Percentiles rank a stretch among this genome's conserved stretches.
These are phyloP conservation scores for Pterophyllum scalare DNA, from an alignment of 2,113 vertebrate species.

Conservation along the genomic window DNA sequence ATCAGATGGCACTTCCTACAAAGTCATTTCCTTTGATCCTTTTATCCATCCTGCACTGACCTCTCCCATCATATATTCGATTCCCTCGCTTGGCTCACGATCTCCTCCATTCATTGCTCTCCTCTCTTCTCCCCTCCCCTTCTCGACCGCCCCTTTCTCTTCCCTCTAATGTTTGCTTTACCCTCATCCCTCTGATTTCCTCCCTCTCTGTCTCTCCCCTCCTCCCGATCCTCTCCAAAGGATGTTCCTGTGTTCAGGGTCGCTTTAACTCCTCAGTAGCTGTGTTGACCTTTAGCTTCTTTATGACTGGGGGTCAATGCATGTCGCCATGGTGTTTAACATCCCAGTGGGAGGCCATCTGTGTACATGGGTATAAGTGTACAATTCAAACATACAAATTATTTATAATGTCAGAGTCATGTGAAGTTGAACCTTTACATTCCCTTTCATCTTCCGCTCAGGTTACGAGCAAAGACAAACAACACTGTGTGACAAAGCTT, in stretches of 20 bases:
- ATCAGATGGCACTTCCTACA: conserved; percentile 10
- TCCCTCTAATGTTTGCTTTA: conserved; percentile 35
- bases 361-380: conserved; percentile 8
- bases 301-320: conserved; percentile 70
- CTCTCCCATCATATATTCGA: conserved; percentile 1
- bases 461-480: conserved; percentile 36
- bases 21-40: conserved; percentile 5
- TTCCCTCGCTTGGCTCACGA: conserved; percentile 14
- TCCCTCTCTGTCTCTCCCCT: not conserved
- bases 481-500: conserved; percentile 20
- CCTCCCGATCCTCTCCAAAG: conserved; percentile 39
- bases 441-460: conserved; percentile 53
- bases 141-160: not conserved
- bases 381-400: conserved; percentile 37
- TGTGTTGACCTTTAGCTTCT: conserved; percentile 70
- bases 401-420: conserved; percentile 37
- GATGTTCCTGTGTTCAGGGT: conserved; percentile 70
- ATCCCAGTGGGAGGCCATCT: conserved; percentile 49
- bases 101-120: conserved; percentile 14
- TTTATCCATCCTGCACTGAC: conserved; percentile 9
- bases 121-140: not conserved
- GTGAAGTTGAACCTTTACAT: conserved; percentile 39
- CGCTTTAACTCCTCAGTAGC: conserved; percentile 50
- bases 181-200: conserved; percentile 14
- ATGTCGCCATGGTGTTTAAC: conserved; percentile 66